Conservation (phyloP, 37 sponge, comb jelly and placozoan species). For the Oopsacas minuta region DNA sequence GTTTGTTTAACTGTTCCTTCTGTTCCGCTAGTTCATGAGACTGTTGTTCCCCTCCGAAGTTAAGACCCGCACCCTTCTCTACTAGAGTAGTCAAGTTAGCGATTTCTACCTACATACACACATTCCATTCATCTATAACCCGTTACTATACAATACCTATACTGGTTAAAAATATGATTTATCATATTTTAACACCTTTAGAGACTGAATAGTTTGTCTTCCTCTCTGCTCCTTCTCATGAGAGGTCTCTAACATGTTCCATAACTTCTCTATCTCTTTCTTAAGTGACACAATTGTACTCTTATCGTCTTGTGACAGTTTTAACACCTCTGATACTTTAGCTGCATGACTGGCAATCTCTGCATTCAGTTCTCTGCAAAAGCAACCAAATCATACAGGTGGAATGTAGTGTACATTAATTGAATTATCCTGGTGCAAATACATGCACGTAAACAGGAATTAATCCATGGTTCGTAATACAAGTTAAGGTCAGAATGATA, state of each 20-base stretch:
- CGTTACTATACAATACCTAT: not conserved
- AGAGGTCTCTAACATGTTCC: conserved; percentile 96
- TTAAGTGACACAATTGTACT: conserved; percentile 79
- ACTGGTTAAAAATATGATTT: too few species aligned
- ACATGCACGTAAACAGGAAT: too few species aligned
- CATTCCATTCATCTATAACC: not conserved
- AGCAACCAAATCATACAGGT: not conserved
- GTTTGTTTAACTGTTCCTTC: conserved; percentile 76
- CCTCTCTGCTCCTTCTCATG: conserved; percentile 89
- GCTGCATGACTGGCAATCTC: conserved; percentile 94
- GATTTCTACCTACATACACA: conserved; percentile 55
- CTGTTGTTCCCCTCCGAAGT: conserved; percentile 75
- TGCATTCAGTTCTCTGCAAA: conserved; percentile 77
- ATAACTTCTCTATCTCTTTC: conserved; percentile 98
- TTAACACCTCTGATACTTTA: conserved; percentile 88
- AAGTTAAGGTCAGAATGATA: too few species aligned
- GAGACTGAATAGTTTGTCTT: conserved; percentile 77
- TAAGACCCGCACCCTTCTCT: conserved; percentile 91
- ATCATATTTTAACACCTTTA: conserved; percentile 41
- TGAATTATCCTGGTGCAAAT: too few species aligned
- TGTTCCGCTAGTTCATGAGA: conserved; percentile 78
- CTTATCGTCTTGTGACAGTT: conserved; percentile 92
- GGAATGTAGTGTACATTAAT: too few species aligned
- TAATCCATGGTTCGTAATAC: too few species aligned
- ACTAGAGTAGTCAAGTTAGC: conserved; percentile 90